phyloP scores from a whole-genome alignment of 2,797 vertebrate genomes.

The Silurus lanzhouensis region DNA sequence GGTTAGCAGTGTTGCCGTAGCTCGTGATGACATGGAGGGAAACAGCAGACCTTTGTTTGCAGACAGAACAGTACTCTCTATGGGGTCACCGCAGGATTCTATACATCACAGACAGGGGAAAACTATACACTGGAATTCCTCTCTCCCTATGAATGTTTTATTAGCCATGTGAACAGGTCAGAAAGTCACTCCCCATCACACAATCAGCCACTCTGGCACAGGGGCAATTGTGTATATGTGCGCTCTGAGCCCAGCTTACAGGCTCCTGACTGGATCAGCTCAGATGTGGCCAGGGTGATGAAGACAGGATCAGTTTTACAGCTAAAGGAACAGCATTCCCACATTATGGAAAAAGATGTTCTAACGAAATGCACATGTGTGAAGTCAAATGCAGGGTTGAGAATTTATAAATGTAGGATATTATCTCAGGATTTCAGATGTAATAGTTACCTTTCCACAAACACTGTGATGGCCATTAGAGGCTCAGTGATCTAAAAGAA shows the following conservation, averaged over 20 bases:
- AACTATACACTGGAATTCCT: constrained; percentile 81
- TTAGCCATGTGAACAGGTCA: constrained; percentile 82
- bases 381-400: constrained; percentile 36
- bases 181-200: constrained; percentile 73
- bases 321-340: constrained; percentile 64
- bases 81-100: constrained; percentile 83
- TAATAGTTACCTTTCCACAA: neutral
- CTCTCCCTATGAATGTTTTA: constrained; percentile 81
- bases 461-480: neutral
- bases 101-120: constrained; percentile 77
- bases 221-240: constrained; percentile 52
- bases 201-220: constrained; percentile 69
- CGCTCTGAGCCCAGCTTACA: constrained; percentile 62
- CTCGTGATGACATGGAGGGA: constrained; percentile 74
- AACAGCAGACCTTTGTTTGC: constrained; percentile 86
- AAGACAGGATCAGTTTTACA: constrained; percentile 58
- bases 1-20: constrained; percentile 73
- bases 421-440: constrained; percentile 15
- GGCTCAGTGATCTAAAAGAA: neutral
- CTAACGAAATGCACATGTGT: constrained; percentile 59
- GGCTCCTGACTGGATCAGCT: constrained; percentile 55
- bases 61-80: constrained; percentile 84
- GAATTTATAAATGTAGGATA: constrained; percentile 37
- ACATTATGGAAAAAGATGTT: constrained; percentile 46
- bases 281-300: constrained; percentile 50